Percentiles rank a stretch among this genome's conserved stretches.
Evolutionary conservation across 2,797 vertebrate species (phyloP).

Genomic region (Malurus leucopterus): DNA sequence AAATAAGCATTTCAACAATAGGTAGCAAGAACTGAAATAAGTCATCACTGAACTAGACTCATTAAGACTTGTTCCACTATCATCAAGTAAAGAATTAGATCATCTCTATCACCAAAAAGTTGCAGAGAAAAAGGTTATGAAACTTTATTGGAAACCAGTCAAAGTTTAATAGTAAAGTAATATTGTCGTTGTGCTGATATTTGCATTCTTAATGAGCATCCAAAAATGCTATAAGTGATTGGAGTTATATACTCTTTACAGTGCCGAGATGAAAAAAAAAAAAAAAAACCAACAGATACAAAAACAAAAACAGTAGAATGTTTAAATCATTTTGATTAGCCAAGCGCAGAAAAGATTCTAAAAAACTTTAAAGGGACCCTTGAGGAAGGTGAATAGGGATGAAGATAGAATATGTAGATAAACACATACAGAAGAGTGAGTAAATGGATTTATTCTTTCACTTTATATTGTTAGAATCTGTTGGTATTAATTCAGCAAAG

Average conservation of each 20-base stretch:
- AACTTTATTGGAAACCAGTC: not conserved
- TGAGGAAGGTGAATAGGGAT: not conserved
- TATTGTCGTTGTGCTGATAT: not conserved
- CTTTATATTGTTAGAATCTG: not conserved
- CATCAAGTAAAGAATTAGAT: not conserved
- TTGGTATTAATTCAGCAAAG: not conserved
- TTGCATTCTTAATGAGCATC: not conserved
- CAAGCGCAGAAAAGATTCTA: not conserved
- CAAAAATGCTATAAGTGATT: not conserved
- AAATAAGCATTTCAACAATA: not conserved
- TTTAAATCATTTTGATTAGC: not conserved
- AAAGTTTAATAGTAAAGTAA: not conserved
- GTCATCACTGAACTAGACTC: not conserved
- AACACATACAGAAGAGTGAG: not conserved
- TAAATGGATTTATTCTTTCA: not conserved
- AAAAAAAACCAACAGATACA: not conserved
- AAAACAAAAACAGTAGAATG: not conserved
- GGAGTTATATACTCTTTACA: not conserved
- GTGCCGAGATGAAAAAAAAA: not conserved
- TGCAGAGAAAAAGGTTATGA: not conserved
- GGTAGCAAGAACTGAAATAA: not conserved
- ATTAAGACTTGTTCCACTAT: not conserved
- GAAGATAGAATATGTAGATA: not conserved
- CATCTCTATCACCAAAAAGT: not conserved
- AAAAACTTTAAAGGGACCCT: not conserved